These are phyloP conservation scores for Hirtodrosophila alboralis DNA, from an alignment of 2,888 invertebrate species.

Conservation along the genomic window DNA sequence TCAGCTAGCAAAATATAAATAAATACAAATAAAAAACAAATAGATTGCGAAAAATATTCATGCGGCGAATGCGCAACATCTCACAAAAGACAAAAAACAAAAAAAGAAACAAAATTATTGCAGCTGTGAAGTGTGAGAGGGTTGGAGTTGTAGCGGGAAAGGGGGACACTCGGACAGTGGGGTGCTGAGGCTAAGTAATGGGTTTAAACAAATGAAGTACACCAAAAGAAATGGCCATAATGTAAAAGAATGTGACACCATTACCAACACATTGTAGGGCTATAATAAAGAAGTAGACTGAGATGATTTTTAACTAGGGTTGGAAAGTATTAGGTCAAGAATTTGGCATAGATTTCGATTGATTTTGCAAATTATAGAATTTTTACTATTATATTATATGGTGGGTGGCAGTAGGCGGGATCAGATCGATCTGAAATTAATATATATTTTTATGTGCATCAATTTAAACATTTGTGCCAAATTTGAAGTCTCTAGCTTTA, in stretches of 20 bases:
- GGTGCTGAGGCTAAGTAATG: conserved; percentile 32
- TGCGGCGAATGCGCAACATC: conserved; percentile 46
- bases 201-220: conserved; percentile 57
- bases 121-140: conserved; percentile 28
- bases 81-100: conserved; percentile 47
- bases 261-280: not conserved
- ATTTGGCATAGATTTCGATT: no score
- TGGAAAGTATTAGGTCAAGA: no score
- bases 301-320: no score
- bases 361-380: no score
- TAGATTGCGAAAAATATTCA: conserved; percentile 69
- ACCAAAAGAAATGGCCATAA: conserved; percentile 29
- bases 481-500: no score
- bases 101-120: conserved; percentile 47
- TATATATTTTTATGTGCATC: no score
- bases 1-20: conserved; percentile 65
- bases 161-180: not conserved
- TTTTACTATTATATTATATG: no score
- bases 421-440: no score
- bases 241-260: conserved; percentile 1
- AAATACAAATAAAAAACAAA: conserved; percentile 67
- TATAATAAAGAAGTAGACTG: not conserved
- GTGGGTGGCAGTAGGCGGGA: no score
- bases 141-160: not conserved
- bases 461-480: no score